Conservation (phyloP, 2,888 invertebrate genomes). For the Marronus borbonicus region DNA sequence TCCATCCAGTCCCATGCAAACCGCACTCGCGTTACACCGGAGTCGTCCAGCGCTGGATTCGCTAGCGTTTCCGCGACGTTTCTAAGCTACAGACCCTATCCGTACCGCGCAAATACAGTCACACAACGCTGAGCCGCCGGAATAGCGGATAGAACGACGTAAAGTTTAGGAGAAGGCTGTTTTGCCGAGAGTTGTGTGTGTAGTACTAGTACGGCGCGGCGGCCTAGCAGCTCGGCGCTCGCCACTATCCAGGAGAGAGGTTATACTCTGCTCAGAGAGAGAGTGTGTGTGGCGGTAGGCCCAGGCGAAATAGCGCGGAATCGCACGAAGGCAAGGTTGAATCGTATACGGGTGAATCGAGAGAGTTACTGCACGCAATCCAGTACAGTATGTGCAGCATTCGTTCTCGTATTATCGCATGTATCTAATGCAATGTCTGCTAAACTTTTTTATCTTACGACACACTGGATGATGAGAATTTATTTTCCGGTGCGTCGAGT, state of each 20-base stretch:
- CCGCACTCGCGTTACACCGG: constrained; percentile 7
- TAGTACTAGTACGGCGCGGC: background rate
- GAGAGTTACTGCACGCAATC: constrained; percentile 1
- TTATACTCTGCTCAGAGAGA: background rate
- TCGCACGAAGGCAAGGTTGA: constrained; percentile 43
- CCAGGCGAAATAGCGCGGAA: constrained; percentile 23
- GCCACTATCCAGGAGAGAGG: constrained; percentile 2
- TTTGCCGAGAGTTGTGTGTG: background rate
- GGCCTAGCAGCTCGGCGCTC: background rate
- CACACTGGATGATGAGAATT: too few species aligned
- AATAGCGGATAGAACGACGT: background rate
- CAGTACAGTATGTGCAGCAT: background rate
- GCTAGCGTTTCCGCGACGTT: constrained; percentile 39
- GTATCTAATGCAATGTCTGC: constrained; percentile 18
- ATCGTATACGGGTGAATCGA: constrained; percentile 12
- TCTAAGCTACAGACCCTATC: constrained; percentile 27
- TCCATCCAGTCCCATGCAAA: background rate
- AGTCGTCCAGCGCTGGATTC: constrained; percentile 16
- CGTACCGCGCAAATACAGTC: constrained; percentile 14
- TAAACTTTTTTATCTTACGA: too few species aligned
- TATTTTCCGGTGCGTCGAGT: too few species aligned
- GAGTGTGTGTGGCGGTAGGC: constrained; percentile 21
- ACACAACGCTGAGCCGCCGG: background rate
- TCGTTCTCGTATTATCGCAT: background rate
- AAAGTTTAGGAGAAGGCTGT: constrained; percentile 18